Conservation (phyloP, 2,113 vertebrate species). For the Phalacrocorax aristotelis region DNA sequence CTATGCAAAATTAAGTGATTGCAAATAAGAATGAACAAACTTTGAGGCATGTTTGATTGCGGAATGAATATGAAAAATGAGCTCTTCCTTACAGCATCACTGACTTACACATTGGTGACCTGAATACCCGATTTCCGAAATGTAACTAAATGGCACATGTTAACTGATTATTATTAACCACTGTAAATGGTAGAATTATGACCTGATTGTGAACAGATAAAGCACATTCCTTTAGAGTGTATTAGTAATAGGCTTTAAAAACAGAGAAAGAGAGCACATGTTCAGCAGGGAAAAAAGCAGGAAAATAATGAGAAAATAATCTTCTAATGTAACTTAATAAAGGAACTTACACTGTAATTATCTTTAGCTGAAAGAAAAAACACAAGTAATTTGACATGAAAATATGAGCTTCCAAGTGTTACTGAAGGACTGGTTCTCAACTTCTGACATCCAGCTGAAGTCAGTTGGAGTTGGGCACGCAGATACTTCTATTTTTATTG, state of each 20-base stretch:
- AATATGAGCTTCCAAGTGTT: background rate
- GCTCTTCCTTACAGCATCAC: background rate
- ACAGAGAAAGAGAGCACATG: background rate
- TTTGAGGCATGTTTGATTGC: background rate
- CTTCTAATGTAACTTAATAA: background rate
- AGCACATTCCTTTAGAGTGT: background rate
- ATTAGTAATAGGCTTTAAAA: background rate
- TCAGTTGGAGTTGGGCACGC: rapidly evolving
- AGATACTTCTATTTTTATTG: background rate
- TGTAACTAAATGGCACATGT: background rate
- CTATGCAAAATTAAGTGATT: background rate
- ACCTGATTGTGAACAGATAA: background rate
- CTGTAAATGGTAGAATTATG: background rate
- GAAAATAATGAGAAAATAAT: background rate
- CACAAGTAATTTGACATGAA: background rate
- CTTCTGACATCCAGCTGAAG: background rate
- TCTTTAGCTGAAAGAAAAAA: background rate
- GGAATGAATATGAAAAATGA: background rate
- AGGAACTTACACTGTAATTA: background rate
- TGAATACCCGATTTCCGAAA: background rate
- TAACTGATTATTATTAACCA: background rate
- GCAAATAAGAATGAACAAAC: background rate
- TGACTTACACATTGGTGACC: background rate
- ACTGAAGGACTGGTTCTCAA: background rate
- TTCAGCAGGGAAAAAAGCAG: background rate